phyloP scores from a whole-genome alignment of 2,797 vertebrate species.

The Schizothorax lantsangensis region DNA sequence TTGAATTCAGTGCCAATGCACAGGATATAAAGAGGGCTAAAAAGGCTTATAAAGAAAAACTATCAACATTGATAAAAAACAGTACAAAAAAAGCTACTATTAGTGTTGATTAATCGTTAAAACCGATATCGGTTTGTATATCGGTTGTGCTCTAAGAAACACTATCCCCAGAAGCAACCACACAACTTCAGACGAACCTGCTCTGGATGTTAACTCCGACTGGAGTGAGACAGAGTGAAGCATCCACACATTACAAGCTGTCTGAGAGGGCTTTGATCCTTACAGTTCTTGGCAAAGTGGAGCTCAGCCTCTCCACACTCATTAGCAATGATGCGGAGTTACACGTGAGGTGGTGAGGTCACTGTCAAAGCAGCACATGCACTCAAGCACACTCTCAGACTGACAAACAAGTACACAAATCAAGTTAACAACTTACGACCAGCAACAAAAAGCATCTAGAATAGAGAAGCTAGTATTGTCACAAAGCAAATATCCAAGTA shows the following conservation, averaged over 20 bases:
- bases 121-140: background rate
- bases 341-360: conserved; percentile 18
- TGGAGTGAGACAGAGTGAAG: conserved; percentile 5
- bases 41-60: background rate
- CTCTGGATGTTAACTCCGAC: conserved; percentile 28
- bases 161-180: background rate
- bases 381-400: background rate
- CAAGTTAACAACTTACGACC: conserved; percentile 6
- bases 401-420: conserved; percentile 15
- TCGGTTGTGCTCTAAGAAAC: background rate
- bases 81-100: background rate
- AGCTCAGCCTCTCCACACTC: conserved; percentile 13
- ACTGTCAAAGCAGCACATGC: conserved; percentile 12
- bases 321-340: conserved; percentile 45
- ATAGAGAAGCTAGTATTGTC: background rate
- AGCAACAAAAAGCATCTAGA: background rate
- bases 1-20: background rate
- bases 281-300: conserved; percentile 29
- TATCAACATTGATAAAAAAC: background rate
- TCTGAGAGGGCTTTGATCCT: conserved; percentile 37
- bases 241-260: conserved; percentile 33
- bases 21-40: background rate
- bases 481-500: background rate
- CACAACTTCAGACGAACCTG: conserved; percentile 1
- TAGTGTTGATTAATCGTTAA: background rate